Base-by-base conservation (phyloP, 2,113 vertebrate species). In the Pygoscelis adeliae region DNA sequence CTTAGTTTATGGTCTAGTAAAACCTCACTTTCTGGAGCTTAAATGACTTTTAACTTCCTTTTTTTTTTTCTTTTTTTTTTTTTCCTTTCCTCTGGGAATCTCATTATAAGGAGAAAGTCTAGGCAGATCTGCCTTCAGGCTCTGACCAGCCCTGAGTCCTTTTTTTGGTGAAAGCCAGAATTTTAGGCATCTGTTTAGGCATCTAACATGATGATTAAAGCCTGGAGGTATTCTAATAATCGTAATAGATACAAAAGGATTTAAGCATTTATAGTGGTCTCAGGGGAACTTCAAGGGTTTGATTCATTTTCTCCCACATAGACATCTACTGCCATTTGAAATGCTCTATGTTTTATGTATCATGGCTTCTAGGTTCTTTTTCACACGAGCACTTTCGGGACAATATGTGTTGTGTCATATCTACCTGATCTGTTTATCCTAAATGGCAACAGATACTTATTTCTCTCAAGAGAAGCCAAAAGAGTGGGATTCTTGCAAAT, bases 61-160 rank as follows among this genome's bases (percentile, higher is more conserved):
- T 27, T 26, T 3, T 44, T 2, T 1, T n/a, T 10, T 22, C 5
- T 13, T 30, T 16, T 11, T 8, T 10, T 12, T 34, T 6, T 36
- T 27, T 9, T 2, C 8, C 9, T 65, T 49, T 69, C 11, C 10
- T 44, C 25, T 55, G 18, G 5, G 18, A 76, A 71, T 67, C 22
- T 76, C 7, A n/a, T 59, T 46, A 19, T 49, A 38, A 59, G 11
- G 8, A 63, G 22, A 69, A 80, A 29, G 4, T 49, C 19, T 27
- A 73, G 30, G 7, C 15, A 77, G 18, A 80, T 32, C 25, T 65
- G 3, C 21, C 46, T 90, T 78, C 29, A 52, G 50, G 6, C 10
- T 91, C 26, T 49, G 34, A 79, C 5, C 6, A 92, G 11, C 5
- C 8, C 11, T 15, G 6, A 38, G 3, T 21, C 15, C 20, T 80